Evolutionary conservation across 2,113 vertebrate species (phyloP).

Genomic region (Pontoporia blainvillei): DNA sequence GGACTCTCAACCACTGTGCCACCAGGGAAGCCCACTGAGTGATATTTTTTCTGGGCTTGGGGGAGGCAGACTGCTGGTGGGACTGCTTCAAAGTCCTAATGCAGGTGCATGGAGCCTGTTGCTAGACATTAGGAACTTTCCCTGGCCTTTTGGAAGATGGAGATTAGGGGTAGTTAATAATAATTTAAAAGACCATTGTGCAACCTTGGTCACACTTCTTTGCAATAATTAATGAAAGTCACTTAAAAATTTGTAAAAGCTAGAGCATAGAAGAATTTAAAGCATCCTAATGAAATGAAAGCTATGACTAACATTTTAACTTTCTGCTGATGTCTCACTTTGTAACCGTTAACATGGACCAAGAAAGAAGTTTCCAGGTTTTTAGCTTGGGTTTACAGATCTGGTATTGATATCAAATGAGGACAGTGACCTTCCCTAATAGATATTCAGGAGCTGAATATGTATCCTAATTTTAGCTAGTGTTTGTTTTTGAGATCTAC

Average conservation of each 20-base stretch:
- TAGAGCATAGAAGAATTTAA: not conserved
- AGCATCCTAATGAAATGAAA: not conserved
- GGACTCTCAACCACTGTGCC: too few relatives aligned
- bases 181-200: not conserved
- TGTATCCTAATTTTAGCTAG: not conserved
- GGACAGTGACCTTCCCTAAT: not conserved
- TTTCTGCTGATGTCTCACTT: not conserved
- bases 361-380: not conserved
- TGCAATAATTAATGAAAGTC: not conserved
- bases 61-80: too few relatives aligned
- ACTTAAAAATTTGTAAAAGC: not conserved
- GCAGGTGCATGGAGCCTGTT: not conserved
- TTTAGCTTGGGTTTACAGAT: not conserved
- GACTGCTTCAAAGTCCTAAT: not conserved
- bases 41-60: not conserved
- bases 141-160: not conserved
- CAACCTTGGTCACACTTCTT: not conserved
- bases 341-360: not conserved
- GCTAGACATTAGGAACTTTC: not conserved
- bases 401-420: constrained; percentile 23
- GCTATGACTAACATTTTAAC: not conserved
- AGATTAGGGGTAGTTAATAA: not conserved
- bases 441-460: constrained; percentile 13
- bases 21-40: not conserved
- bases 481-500: constrained; percentile 26